Base-by-base conservation (phyloP, 1,140 invertebrate genomes). In the Lordiphosa clarofinis region DNA sequence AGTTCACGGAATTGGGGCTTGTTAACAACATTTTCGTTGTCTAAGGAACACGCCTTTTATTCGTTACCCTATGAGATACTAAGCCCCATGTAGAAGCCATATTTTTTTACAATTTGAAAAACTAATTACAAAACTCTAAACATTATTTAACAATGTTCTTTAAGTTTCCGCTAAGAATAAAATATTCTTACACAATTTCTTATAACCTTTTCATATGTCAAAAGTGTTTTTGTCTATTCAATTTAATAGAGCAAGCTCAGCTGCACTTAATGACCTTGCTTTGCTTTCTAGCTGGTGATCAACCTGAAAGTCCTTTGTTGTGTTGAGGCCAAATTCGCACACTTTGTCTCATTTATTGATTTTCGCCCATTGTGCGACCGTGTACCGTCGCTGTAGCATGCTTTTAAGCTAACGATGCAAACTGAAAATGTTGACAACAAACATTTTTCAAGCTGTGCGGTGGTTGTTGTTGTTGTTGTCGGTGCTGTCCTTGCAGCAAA, bases 371-470 rank as follows among this genome's bases (percentile, higher is more conserved):
- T 82, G 72, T 81, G 54, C 47, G 47, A 46, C 24, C 49, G 43
- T 44, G 12, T 54, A 2, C 21, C 28, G 19, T 4, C 47, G 37
- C 48, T 69, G 66, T 46, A 56, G 57, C 56, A 72, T 67, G 73
- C 76, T 84, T 82, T 84, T 76, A 82, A 84, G 78, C 78, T 86
- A 84, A 84, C 78, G 78, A 84, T 84, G 78, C 78, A 84, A 84
- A 86, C 78, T 86, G 73, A 79, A 82, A 82, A 86, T 84, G 78
- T 84, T 84, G 79, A 84, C 78, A 84, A 84, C 78, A 86, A 86
- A 84, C 78, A 84, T 84, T 84, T 84, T 84, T 84, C 78, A 84
- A 86, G 78, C 78, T 84, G 78, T 84, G 78, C 62, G 55, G 55
- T n/a, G n/a, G n/a, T 58, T 31, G 33, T 66, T 36, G 15, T 3